Percentiles rank a stretch among this genome's conserved stretches.
Evolutionary conservation across 2,113 vertebrate genomes (phyloP).

Genomic region (Hylia prasina): DNA sequence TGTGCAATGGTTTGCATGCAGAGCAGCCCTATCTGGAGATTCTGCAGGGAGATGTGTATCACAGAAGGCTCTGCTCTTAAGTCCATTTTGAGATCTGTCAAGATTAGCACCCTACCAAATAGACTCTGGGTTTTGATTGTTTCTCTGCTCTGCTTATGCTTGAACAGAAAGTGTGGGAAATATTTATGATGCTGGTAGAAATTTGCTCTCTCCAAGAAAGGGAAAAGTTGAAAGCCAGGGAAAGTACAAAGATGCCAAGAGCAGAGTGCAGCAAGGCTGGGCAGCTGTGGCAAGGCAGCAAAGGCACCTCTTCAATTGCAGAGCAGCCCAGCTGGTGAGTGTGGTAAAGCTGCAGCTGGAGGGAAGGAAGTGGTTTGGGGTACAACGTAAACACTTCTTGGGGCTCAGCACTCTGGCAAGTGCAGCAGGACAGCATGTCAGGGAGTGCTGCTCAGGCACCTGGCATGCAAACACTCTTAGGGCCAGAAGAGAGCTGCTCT

Average conservation of each 20-base stretch:
- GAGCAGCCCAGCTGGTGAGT: neutral
- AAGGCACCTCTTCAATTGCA: neutral
- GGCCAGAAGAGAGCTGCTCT: neutral
- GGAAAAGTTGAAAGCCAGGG: neutral
- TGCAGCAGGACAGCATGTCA: neutral
- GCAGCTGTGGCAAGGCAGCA: neutral
- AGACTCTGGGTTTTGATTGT: neutral
- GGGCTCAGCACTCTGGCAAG: neutral
- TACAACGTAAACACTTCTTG: neutral
- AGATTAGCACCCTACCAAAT: neutral
- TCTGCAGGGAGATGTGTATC: neutral
- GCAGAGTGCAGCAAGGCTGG: neutral
- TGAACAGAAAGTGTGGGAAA: neutral
- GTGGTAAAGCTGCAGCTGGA: neutral
- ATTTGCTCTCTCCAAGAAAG: neutral
- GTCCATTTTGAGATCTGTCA: neutral
- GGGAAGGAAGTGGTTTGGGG: conserved; percentile 6
- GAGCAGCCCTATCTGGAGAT: neutral
- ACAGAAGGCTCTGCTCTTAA: neutral
- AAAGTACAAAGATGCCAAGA: fast-evolving
- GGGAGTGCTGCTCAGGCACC: neutral
- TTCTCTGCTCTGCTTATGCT: neutral
- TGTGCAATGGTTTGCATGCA: neutral
- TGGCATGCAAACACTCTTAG: neutral
- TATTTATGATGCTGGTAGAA: neutral